phyloP scores from a whole-genome alignment of 1,140 invertebrate species.

The Oncopeltus fasciatus region DNA sequence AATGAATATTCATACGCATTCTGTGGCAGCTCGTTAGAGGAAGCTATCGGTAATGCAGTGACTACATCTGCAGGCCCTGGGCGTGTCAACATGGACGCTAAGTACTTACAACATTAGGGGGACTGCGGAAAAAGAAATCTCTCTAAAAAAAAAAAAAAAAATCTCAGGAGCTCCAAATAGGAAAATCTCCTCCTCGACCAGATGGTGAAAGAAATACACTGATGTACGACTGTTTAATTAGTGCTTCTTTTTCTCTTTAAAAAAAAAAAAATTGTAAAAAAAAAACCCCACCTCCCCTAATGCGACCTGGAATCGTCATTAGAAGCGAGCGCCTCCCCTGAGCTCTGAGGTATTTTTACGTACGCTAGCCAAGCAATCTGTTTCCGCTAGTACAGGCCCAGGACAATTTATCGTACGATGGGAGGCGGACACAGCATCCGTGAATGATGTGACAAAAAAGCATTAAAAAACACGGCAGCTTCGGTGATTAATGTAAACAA shows the following conservation, averaged over 20 bases:
- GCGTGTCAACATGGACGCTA: too few relatives aligned
- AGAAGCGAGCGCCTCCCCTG: not conserved
- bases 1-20: too few relatives aligned
- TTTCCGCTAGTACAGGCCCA: too few relatives aligned
- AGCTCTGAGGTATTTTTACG: not conserved
- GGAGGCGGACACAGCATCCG: too few relatives aligned
- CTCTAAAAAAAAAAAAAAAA: not conserved
- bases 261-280: too few relatives aligned
- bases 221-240: slow-evolving; percentile 8
- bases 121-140: not conserved
- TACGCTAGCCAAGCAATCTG: not conserved
- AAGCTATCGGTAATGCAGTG: too few relatives aligned
- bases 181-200: not conserved
- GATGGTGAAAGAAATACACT: not conserved
- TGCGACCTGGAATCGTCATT: not conserved
- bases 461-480: not conserved
- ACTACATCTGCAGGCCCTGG: too few relatives aligned
- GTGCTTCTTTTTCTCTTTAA: not conserved
- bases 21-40: too few relatives aligned
- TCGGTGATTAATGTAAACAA: not conserved
- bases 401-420: not conserved
- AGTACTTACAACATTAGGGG: too few relatives aligned
- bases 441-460: not conserved
- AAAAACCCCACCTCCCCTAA: too few relatives aligned
- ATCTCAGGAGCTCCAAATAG: not conserved